These are phyloP conservation scores for Acrossocheilus wenchowensis DNA, from an alignment of 2,797 vertebrate species.

Conservation along the genomic window DNA sequence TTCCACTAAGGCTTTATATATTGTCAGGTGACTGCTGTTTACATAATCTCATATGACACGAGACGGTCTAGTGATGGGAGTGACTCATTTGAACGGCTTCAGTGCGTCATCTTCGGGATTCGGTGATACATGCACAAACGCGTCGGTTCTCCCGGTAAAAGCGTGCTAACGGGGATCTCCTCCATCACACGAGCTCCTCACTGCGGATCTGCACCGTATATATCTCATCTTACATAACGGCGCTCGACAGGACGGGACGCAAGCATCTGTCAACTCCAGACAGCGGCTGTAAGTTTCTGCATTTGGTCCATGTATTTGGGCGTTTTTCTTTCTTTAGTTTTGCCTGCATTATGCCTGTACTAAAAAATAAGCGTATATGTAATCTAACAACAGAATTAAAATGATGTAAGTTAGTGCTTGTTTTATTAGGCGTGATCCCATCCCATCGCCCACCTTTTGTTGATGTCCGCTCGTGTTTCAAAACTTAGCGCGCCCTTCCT, in stretches of 20 bases:
- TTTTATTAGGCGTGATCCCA: background rate
- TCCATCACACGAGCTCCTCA: background rate
- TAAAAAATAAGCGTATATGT: background rate
- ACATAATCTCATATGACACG: background rate
- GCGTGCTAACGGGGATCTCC: background rate
- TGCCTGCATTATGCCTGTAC: no score
- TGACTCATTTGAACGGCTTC: background rate
- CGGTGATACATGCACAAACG: background rate
- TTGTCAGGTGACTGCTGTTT: background rate
- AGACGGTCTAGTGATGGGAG: background rate
- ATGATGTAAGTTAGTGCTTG: background rate
- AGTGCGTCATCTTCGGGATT: slow-evolving; percentile 9
- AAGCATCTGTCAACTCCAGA: background rate
- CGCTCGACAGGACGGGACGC: background rate
- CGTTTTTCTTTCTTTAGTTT: background rate
- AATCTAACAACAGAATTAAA: no score
- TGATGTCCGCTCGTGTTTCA: background rate
- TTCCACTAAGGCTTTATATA: background rate
- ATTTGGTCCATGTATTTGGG: background rate
- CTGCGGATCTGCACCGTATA: background rate
- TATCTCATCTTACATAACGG: background rate
- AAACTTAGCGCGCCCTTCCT: background rate
- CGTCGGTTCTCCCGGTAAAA: slow-evolving; percentile 12
- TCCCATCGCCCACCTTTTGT: background rate
- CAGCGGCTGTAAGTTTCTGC: slow-evolving; percentile 5